Evolutionary conservation across 2,113 vertebrate species (phyloP).

Genomic region (Ranitomeya variabilis): DNA sequence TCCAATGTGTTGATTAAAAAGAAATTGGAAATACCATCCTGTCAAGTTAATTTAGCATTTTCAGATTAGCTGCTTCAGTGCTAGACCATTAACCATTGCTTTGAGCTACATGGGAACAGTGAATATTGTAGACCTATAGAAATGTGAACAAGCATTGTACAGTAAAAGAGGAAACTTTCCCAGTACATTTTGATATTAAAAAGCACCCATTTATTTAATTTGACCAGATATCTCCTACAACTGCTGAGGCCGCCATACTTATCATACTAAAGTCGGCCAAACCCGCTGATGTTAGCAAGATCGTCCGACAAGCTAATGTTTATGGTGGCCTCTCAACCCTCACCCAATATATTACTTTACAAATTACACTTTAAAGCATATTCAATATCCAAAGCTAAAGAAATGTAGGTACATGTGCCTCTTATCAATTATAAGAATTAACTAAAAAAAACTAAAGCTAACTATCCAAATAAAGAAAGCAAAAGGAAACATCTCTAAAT

Average conservation of each 20-base stretch:
- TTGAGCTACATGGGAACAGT: background rate
- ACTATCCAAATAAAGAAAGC: too few species aligned
- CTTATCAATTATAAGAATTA: too few species aligned
- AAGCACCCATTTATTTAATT: background rate
- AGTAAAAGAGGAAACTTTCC: background rate
- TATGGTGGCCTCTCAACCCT: too few species aligned
- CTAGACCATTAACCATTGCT: slow-evolving; percentile 42
- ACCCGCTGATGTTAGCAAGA: too few species aligned
- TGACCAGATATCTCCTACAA: background rate
- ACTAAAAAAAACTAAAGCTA: too few species aligned
- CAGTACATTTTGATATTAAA: background rate
- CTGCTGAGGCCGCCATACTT: background rate
- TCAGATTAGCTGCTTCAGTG: slow-evolving; percentile 39
- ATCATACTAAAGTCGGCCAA: too few species aligned
- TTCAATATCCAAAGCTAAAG: too few species aligned
- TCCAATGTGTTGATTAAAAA: slow-evolving; percentile 58
- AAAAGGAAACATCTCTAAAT: background rate
- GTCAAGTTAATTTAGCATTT: slow-evolving; percentile 55
- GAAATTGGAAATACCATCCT: slow-evolving; percentile 49
- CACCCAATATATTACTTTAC: too few species aligned
- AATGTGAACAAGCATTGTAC: background rate
- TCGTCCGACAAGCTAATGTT: too few species aligned
- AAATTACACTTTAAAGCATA: too few species aligned
- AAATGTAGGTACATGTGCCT: too few species aligned
- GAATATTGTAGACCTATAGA: background rate